Base-by-base conservation (phyloP, 2,888 invertebrate species). In the Allolobophora icterica region DNA sequence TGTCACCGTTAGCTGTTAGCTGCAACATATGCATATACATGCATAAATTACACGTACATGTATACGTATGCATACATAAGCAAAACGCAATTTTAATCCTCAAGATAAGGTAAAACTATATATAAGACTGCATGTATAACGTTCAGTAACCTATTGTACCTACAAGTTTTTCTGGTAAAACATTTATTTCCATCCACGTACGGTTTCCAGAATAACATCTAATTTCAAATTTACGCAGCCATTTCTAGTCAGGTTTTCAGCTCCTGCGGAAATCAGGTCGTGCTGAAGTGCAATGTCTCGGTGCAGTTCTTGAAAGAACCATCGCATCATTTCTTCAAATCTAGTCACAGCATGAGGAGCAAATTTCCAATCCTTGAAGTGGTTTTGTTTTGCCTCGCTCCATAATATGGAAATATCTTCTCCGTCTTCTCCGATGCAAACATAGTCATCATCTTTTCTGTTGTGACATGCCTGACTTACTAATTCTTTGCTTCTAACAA, bases 241-340 rank as follows among this genome's bases (percentile, higher is more conserved):
- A 71, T 71, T 71, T 30, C 13, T 71, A 6, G 71, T 8, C 30
- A 71, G n/a, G 71, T 71, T n/a, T 71, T 11, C 71, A 71, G 71
- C 71, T 71, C 0, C 11, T 30, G 71, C 71, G 11, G 71, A n/a
- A 71, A 71, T n/a, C 30, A 71, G 35, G 19, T 35, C 35, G 19
- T 87, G 11, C 11, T 87, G 19, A 35, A 5, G 34, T 35, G 87
- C 87, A 8, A 87, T 87, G 38, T 35, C 87, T 87, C 24, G 87
- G 38, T 87, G 34, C 34, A 87, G 87, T 38, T 87, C 87, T 87
- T 87, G 87, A 87, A 87, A 87, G 38, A 87, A 87, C 87, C 87
- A 87, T 19, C 87, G 87, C 87, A 87, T 87, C 87, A 87, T 35
- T 87, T 87, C 87, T 34, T 87, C 87, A 87, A 87, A 87, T 35